Conservation (phyloP, 1,140 invertebrate species). For the Caerostris darwini region DNA sequence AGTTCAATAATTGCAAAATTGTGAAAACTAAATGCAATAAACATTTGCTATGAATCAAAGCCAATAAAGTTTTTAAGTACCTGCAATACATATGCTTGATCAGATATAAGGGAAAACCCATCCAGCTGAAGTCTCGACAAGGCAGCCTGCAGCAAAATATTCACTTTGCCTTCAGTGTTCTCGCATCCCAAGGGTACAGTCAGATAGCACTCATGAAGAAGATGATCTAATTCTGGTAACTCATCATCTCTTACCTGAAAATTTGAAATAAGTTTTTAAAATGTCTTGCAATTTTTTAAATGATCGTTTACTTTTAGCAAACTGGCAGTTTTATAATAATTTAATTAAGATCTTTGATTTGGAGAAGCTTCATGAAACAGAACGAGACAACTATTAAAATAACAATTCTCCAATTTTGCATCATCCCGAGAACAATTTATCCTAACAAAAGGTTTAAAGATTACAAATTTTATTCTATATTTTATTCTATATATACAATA, state of each 20-base stretch:
- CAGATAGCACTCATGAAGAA: constrained; percentile 89
- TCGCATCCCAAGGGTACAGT: constrained; percentile 90
- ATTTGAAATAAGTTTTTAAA: not conserved
- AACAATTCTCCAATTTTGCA: too few relatives aligned
- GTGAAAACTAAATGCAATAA: not conserved
- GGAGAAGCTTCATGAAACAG: too few relatives aligned
- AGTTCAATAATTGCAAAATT: not conserved
- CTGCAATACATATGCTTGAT: constrained; percentile 95
- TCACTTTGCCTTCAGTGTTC: constrained; percentile 97
- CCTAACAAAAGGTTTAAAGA: too few relatives aligned
- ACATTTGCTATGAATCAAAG: not conserved
- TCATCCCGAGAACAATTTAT: too few relatives aligned
- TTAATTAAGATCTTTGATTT: too few relatives aligned
- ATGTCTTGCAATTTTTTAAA: too few relatives aligned
- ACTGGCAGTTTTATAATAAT: too few relatives aligned
- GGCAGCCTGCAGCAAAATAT: constrained; percentile 96
- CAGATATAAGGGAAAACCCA: constrained; percentile 94
- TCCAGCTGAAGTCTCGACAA: constrained; percentile 90
- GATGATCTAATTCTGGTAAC: constrained; percentile 91
- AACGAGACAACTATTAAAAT: too few relatives aligned
- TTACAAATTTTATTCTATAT: too few relatives aligned
- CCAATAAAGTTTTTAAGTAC: constrained; percentile 82
- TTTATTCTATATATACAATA: too few relatives aligned
- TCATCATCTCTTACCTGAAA: constrained; percentile 95
- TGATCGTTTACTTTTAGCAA: too few relatives aligned